These are phyloP conservation scores for Sminthopsis crassicaudata DNA, from an alignment of 2,113 vertebrate species.

Conservation along the genomic window DNA sequence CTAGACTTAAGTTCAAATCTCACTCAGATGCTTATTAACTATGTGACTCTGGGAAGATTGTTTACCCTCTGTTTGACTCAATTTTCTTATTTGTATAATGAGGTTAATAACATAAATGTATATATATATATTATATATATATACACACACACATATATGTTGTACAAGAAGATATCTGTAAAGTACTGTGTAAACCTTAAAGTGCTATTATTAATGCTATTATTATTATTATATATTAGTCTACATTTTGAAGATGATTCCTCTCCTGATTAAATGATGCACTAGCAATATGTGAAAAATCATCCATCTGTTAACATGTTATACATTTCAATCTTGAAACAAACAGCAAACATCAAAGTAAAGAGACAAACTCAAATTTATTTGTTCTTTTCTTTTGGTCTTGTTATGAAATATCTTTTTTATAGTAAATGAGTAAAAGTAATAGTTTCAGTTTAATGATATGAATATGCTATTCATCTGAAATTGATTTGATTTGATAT, in stretches of 20 bases:
- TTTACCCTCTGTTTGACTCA: neutral
- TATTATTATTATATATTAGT: neutral
- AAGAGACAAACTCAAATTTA: neutral
- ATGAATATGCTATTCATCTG: neutral
- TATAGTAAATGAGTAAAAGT: neutral
- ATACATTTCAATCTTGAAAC: neutral
- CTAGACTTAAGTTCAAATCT: neutral
- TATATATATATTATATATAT: neutral
- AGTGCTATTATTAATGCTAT: neutral
- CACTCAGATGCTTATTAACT: neutral
- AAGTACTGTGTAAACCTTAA: neutral
- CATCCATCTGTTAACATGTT: neutral
- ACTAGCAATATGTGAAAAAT: neutral
- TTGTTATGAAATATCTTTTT: neutral
- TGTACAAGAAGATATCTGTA: neutral
- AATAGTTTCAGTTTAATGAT: neutral
- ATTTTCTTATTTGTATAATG: neutral
- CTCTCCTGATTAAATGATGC: neutral
- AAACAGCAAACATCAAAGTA: neutral
- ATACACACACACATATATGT: too few species aligned
- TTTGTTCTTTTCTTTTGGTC: neutral
- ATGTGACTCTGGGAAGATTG: neutral
- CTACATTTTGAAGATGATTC: neutral
- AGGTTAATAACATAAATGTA: neutral
- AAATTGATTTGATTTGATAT: neutral